Evolutionary conservation across 2,113 vertebrate species (phyloP), one percentile per base, ranked within the genome.

Genomic region (Bettongia penicillata): DNA sequence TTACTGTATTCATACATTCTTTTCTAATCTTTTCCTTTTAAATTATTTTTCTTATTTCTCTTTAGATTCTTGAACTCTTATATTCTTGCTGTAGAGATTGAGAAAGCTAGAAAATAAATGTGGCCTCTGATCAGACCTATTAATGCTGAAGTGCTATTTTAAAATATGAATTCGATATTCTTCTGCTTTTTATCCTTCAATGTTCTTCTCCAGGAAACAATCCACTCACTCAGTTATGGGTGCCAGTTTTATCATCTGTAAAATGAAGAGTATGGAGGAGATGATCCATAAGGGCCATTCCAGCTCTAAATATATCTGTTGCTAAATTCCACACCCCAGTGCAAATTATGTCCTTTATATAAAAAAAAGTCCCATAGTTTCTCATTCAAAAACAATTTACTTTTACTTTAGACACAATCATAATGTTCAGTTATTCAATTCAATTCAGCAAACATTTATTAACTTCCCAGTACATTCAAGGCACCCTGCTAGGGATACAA

Each of bases 1-100:
- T 0, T 94, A 28, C 28, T 7, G 89, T 57, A 55, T 96, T 95
- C 95, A 52, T 91, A 95, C 84, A n/a, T 91, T 94, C 26, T 95
- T 94, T 91, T 96, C 97, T 93, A 93, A 94, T 93, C 8, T 93
- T 97, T 97, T 90, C 48, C 51, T 68, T 94, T 52, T 90, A 90
- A 96, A 95, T 95, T 93, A 90, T 47, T 96, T 94, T 43, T 90
- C 90, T 93, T 93, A 93, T 90, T 97, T 95, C 52, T 95, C 7
- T 43, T 90, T 28, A 43, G 92, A 92, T 96, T 97, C 55, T 93
- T 95, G 49, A 96, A 93, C 51, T 93, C 90, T 91, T 90, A 93
- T 47, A 53, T 16, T 93, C 52, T 55, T 93, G 51, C 43, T 47
- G 22, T 90, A 47, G 52, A 51, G 16, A 84, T 93, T 95, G 37